Evolutionary conservation across 2,113 vertebrate species (phyloP), one percentile per base, ranked within the genome.

Genomic region (Plectropomus leopardus): DNA sequence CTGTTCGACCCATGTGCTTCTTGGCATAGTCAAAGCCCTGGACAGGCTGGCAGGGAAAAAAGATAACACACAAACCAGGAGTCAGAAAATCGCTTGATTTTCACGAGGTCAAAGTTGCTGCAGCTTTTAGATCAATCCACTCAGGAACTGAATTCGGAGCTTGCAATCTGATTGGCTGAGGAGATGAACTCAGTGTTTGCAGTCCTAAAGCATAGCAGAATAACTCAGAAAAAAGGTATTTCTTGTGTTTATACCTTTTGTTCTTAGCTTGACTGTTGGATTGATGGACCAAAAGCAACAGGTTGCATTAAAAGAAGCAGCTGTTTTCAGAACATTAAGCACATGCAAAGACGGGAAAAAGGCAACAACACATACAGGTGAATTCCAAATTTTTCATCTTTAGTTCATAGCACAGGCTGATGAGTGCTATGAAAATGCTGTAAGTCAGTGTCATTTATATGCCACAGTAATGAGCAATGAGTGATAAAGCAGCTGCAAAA

Each of bases 11-110:
- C 91, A 99, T 95, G 91, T 99, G 98, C 81, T 99, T 96, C 92
- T 99, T 99, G 89, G 98, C 98, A 16, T 99, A 99, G 89, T 99
- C 98, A 77, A 99, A 99, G 42, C 98, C 98, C 94, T 99, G 98
- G 26, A 99, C 98, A 7, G 98, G 98, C 98, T 99, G 92, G 15
- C 58, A 68, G 78, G n/a, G 15, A 0, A 54, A 44, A 76, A 1
- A 11, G n/a, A n/a, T n/a, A 70, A 1, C 1, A 60, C 28, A 68
- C 50, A 42, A 11, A 50, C 9, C 1, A 59, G 32, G 7, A 34
- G 28, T 85, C 19, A 71, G 50, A 60, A 40, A 34, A 57, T 19
- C 21, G n/a, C 3, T 28, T 21, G 8, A 55, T 34, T 19, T 54
- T 3, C 9, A 50, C 15, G 48, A 28, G 32, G 13, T 72, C 14